phyloP scores from a whole-genome alignment of 2,797 vertebrate genomes.

The Xenopus petersii region DNA sequence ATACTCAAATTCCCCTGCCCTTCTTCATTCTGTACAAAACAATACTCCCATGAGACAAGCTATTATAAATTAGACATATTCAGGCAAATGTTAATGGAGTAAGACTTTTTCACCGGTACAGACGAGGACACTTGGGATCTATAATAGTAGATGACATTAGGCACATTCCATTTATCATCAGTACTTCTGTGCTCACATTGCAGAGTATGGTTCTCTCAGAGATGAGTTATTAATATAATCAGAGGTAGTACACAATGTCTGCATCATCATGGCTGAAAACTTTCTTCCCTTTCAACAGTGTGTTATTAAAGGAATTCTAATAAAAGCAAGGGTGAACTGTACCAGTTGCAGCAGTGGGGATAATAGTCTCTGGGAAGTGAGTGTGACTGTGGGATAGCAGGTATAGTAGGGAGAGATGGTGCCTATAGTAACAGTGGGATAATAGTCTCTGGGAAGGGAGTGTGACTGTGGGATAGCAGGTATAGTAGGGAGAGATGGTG shows the following conservation, averaged over 20 bases:
- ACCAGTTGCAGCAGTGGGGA: too few species aligned
- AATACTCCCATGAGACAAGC: not conserved
- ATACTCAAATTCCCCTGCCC: too few species aligned
- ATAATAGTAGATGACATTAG: not conserved
- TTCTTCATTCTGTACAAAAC: not conserved
- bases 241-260: not conserved
- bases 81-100: not conserved
- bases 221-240: not conserved
- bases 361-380: too few species aligned
- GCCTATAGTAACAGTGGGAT: too few species aligned
- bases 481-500: too few species aligned
- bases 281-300: not conserved
- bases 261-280: not conserved
- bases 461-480: too few species aligned
- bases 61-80: not conserved
- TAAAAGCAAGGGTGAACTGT: too few species aligned
- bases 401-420: too few species aligned
- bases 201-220: not conserved
- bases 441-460: too few species aligned
- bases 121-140: not conserved
- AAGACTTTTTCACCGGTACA: not conserved
- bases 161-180: constrained; percentile 1
- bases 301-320: not conserved
- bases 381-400: too few species aligned
- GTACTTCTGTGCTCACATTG: not conserved